phyloP scores from a whole-genome alignment of 1,140 invertebrate genomes.

The Babylonia areolata region DNA sequence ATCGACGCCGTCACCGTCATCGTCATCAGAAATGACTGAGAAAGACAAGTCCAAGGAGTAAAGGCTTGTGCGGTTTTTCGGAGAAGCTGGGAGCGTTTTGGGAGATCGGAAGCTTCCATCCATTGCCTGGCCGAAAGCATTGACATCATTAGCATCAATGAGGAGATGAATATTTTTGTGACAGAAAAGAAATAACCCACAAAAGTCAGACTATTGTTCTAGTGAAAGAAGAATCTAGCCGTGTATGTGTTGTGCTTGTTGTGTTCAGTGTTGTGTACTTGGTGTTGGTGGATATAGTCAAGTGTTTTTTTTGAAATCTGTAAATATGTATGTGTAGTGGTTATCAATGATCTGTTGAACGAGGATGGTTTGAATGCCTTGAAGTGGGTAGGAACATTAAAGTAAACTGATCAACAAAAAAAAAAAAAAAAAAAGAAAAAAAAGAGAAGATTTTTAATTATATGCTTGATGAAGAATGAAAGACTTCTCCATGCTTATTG shows the following conservation, averaged over 20 bases:
- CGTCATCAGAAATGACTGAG: not conserved
- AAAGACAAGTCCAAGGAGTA: not conserved
- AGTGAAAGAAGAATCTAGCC: not conserved
- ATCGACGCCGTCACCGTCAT: not conserved
- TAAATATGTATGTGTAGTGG: not conserved
- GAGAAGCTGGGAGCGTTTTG: not conserved
- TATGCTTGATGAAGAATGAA: too few species aligned
- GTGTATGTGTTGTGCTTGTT: not conserved
- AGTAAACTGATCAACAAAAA: too few species aligned
- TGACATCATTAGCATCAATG: not conserved
- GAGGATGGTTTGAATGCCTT: too few species aligned
- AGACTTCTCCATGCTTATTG: too few species aligned
- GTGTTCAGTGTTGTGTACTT: slow-evolving; percentile 1
- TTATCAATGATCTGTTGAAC: not conserved
- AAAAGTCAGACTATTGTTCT: not conserved
- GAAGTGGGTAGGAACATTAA: too few species aligned
- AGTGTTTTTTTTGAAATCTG: not conserved
- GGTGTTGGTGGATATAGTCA: not conserved
- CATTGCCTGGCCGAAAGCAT: too few species aligned
- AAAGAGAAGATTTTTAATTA: too few species aligned
- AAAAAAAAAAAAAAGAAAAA: too few species aligned
- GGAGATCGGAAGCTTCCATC: too few species aligned
- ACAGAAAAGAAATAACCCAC: too few species aligned
- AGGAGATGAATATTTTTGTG: slow-evolving; percentile 1
- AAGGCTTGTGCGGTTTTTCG: not conserved